phyloP scores from a whole-genome alignment of 35 echinoderm and acorn worm species.

The Stichopus chloronotus region DNA sequence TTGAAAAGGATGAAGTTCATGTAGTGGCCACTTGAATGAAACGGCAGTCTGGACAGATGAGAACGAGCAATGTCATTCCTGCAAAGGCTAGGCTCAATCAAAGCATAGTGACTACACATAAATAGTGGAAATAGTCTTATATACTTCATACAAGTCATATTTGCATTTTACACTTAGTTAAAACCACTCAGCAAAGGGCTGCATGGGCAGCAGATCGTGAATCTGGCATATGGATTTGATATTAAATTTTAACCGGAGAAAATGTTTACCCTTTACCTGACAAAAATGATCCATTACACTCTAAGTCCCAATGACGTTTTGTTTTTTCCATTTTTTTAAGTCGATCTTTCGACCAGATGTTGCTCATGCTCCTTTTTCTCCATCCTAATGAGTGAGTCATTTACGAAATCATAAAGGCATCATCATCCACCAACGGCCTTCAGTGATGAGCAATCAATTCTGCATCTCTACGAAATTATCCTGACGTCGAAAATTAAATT shows the following conservation, averaged over 20 bases:
- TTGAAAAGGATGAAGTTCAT: no score
- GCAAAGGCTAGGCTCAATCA: no score
- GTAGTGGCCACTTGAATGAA: no score
- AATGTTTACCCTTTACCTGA: conserved; percentile 34
- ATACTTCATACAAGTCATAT: no score
- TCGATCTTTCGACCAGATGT: conserved; percentile 5
- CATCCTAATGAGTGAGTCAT: not conserved
- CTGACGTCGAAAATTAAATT: not conserved
- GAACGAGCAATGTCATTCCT: no score
- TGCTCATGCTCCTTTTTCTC: not conserved
- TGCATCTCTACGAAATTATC: not conserved
- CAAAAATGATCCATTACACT: conserved; percentile 15
- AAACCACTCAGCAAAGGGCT: no score
- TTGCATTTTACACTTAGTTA: no score
- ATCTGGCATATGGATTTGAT: conserved; percentile 27
- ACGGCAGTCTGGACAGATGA: no score
- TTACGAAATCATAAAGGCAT: not conserved
- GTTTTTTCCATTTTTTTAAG: not conserved
- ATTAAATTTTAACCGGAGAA: not conserved
- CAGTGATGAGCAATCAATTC: not conserved
- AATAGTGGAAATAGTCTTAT: no score
- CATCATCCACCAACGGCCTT: not conserved
- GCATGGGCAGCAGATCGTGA: not conserved
- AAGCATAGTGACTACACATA: no score
- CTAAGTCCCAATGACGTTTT: not conserved